Base-by-base conservation (phyloP, 2,888 invertebrate genomes). In the Phytoseiulus persimilis region DNA sequence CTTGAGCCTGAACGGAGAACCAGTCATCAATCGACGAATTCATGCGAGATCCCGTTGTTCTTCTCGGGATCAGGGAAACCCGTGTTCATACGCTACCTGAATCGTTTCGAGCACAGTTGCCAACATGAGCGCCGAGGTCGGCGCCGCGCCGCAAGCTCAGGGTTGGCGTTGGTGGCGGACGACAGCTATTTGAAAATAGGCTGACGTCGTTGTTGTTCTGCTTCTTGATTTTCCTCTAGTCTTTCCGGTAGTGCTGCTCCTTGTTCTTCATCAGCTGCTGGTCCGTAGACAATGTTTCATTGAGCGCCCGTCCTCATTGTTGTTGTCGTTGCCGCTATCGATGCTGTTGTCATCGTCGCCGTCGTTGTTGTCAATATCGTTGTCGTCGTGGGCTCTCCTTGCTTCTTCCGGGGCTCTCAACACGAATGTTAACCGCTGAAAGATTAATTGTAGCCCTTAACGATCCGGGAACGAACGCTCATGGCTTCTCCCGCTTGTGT, bases 381-480 rank as follows among this genome's bases (percentile, higher is more conserved):
- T 23, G 65, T 65, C 65, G 65, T 23, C 18, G 65, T 18, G 65
- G 65, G 2, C 65, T 65, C 65, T 65, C 65, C 28, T 65, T 65
- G 65, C 18, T 65, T 65, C 46, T 46, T 46, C 14, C 65, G 65
- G 5, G 28, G 65, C 65, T 65, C 65, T 65, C 65, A 65, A 65
- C 65, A 65, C 87, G 87, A 45, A 32, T 32, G 87, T 33, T 87
- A 33, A 87, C 87, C 45, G 33, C 32, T 32, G 39, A 32, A 33
- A 87, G 87, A 33, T 87, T 87, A 87, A 87, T 87, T 87, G 87
- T 33, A 9, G 39, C 23, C 45, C 33, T 87, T 87, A 87, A 87
- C 87, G 87, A 87, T 87, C 87, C 87, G 83, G 11, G 83, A 83
- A 33, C 83, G 83, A 11, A 33, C 83, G 83, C 83, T 83, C 83